Percentiles rank a stretch among this genome's conserved stretches.
phyloP scores from a whole-genome alignment of 2,113 vertebrate species.

The Periophthalmodon schlosseri region DNA sequence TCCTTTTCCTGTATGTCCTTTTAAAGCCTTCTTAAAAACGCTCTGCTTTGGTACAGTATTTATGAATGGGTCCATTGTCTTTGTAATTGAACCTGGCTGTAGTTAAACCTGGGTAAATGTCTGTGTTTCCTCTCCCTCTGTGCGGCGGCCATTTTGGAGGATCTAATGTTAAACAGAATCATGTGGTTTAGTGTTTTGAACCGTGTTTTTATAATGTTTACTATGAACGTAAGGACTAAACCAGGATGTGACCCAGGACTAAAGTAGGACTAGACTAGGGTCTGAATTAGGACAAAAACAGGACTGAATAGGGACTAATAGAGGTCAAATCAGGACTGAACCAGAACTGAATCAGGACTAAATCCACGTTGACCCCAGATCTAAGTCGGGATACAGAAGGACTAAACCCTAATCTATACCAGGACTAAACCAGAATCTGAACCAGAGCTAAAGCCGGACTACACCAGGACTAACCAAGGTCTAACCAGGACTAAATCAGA shows the following conservation, averaged over 20 bases:
- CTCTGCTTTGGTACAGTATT: neutral
- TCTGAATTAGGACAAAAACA: no score
- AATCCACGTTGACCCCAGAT: neutral
- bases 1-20: no score
- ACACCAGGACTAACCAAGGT: neutral
- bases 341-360: neutral
- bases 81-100: neutral
- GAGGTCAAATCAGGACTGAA: neutral
- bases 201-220: neutral
- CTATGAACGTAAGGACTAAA: neutral
- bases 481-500: neutral
- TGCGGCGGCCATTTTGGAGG: slow-evolving; percentile 49
- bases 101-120: neutral
- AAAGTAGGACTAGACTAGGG: no score
- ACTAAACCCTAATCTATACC: no score
- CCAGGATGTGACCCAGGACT: no score
- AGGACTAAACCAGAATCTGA: neutral
- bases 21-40: neutral
- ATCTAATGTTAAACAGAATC: slow-evolving; percentile 67
- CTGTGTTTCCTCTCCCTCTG: slow-evolving; percentile 51
- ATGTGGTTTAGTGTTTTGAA: slow-evolving; percentile 47
- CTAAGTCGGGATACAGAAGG: no score
- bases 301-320: neutral
- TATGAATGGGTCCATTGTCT: neutral
- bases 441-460: neutral